Percentiles rank a stretch among this genome's conserved stretches.
Conservation (phyloP, 2,888 invertebrate species). For the Drosophila mettleri region DNA sequence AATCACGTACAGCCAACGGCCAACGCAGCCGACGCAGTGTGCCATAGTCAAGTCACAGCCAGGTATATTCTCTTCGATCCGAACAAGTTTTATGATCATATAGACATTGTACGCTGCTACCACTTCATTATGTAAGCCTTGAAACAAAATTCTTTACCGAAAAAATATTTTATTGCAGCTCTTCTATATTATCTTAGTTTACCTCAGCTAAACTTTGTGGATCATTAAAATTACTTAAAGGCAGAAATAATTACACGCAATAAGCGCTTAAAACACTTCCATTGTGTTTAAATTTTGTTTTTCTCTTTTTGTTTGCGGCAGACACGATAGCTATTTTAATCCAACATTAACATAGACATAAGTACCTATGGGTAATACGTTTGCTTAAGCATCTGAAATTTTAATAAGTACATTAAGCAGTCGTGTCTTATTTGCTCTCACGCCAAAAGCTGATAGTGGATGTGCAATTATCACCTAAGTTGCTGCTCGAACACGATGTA, state of each 20-base stretch:
- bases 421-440: constrained; percentile 50
- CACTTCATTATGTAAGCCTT: not conserved
- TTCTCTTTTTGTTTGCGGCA: constrained; percentile 9
- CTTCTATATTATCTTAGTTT: not conserved
- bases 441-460: constrained; percentile 78
- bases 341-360: constrained; percentile 16
- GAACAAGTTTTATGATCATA: not conserved
- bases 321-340: constrained; percentile 27
- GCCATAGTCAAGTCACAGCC: constrained; percentile 10
- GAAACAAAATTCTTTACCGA: not conserved
- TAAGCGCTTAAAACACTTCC: constrained; percentile 23
- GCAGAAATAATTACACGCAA: constrained; percentile 25
- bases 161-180: not conserved
- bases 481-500: constrained; percentile 57
- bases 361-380: constrained; percentile 20
- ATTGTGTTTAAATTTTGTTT: constrained; percentile 20
- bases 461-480: constrained; percentile 73
- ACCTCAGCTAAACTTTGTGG: not conserved
- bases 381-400: constrained; percentile 18
- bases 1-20: constrained; percentile 72
- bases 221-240: constrained; percentile 5
- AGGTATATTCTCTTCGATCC: constrained; percentile 27
- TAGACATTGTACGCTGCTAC: not conserved
- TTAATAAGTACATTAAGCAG: constrained; percentile 30
- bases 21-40: constrained; percentile 4